Percentiles rank a stretch among this genome's conserved stretches.
These are phyloP conservation scores for Rhagium mordax DNA, from an alignment of 2,888 invertebrate genomes.

Conservation along the genomic window DNA sequence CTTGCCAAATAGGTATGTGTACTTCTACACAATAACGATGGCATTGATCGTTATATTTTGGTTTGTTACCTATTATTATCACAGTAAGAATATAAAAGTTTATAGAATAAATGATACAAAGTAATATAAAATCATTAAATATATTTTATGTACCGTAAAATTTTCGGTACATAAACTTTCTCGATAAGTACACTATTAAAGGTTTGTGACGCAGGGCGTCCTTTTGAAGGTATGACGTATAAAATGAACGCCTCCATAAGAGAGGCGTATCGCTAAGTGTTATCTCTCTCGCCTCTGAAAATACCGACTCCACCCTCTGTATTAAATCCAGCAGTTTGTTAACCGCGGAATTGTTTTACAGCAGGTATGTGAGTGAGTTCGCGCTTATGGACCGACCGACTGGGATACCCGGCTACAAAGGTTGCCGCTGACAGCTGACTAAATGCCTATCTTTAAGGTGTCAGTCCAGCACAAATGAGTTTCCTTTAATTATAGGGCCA, in stretches of 20 bases:
- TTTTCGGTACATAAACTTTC: constrained; percentile 44
- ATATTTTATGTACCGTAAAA: constrained; percentile 27
- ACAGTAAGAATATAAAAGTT: neutral
- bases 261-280: constrained; percentile 60
- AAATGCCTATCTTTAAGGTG: constrained; percentile 72
- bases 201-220: constrained; percentile 49
- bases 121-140: constrained; percentile 18
- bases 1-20: too few relatives aligned
- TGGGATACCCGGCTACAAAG: constrained; percentile 67
- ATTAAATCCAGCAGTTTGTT: constrained; percentile 69
- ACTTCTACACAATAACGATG: too few relatives aligned
- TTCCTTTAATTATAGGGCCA: constrained; percentile 71
- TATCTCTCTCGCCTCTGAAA: constrained; percentile 66
- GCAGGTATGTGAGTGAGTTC: constrained; percentile 71
- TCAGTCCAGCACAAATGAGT: constrained; percentile 71
- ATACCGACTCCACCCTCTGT: constrained; percentile 66
- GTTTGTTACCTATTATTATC: too few relatives aligned
- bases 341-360: constrained; percentile 69
- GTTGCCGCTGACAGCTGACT: constrained; percentile 71
- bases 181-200: constrained; percentile 28
- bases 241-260: constrained; percentile 56
- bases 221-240: constrained; percentile 52
- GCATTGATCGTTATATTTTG: too few relatives aligned
- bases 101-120: constrained; percentile 4
- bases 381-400: constrained; percentile 70